Conservation (phyloP, 2,888 invertebrate genomes). For the Scaptodrosophila latifasciaeformis region DNA sequence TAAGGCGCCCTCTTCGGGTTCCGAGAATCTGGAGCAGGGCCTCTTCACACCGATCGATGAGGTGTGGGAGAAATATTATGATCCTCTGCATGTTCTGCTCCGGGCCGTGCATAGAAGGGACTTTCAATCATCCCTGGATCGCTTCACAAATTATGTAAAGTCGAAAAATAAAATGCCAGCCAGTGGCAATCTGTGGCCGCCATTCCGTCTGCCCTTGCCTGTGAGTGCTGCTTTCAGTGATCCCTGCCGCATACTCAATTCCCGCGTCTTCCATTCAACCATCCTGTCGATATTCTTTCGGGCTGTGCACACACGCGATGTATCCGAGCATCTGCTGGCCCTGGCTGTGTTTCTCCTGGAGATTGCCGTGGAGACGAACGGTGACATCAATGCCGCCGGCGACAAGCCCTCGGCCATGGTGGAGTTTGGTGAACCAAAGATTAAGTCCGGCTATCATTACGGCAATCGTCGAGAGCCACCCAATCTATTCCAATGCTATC, state of each 20-base stretch:
- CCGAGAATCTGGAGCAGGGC: constrained; percentile 90
- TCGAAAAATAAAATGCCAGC: constrained; percentile 79
- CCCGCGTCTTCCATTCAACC: constrained; percentile 74
- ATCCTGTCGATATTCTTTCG: constrained; percentile 89
- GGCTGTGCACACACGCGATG: constrained; percentile 83
- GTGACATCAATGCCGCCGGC: constrained; percentile 43
- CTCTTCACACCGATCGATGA: constrained; percentile 89
- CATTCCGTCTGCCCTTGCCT: constrained; percentile 83
- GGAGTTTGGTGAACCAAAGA: constrained; percentile 64
- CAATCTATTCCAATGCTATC: constrained; percentile 80
- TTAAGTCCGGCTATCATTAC: constrained; percentile 59
- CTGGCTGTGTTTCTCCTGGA: constrained; percentile 90
- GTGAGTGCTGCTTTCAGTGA: constrained; percentile 81
- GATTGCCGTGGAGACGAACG: constrained; percentile 80
- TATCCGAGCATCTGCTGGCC: constrained; percentile 92
- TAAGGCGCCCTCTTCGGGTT: constrained; percentile 84
- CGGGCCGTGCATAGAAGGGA: constrained; percentile 94
- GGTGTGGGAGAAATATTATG: constrained; percentile 95
- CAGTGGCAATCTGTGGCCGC: constrained; percentile 84
- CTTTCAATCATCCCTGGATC: constrained; percentile 95
- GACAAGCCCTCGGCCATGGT: constrained; percentile 60
- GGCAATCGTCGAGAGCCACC: constrained; percentile 70
- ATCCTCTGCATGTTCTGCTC: constrained; percentile 93
- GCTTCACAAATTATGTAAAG: constrained; percentile 87
- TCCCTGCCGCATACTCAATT: constrained; percentile 76